phyloP scores from a whole-genome alignment of 1,140 invertebrate genomes.

The Dreissena rostriformis region DNA sequence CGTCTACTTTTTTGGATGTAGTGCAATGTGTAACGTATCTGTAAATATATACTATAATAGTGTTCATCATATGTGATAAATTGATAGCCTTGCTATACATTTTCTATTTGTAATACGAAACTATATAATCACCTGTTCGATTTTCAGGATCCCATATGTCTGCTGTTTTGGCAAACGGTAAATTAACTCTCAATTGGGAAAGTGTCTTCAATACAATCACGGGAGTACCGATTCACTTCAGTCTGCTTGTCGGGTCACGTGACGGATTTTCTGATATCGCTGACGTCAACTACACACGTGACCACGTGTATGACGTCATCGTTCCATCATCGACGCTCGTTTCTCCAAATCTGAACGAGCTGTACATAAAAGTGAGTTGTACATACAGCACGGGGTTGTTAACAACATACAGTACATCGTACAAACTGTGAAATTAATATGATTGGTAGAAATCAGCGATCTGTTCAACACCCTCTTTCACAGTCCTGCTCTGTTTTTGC shows the following conservation, averaged over 20 bases:
- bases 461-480: too few species aligned
- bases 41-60: neutral
- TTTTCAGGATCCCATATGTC: constrained; percentile 16
- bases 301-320: constrained; percentile 5
- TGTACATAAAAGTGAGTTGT: constrained; percentile 19
- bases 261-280: constrained; percentile 16
- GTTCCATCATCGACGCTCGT: constrained; percentile 24
- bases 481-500: too few species aligned
- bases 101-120: neutral
- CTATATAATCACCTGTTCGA: neutral
- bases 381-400: constrained; percentile 19
- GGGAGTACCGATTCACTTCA: neutral
- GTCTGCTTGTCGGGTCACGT: constrained; percentile 10
- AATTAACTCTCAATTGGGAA: constrained; percentile 8
- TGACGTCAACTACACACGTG: neutral
- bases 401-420: constrained; percentile 2
- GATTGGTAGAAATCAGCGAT: too few species aligned
- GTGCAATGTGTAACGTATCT: neutral
- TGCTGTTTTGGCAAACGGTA: neutral
- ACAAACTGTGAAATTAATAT: constrained; percentile 4
- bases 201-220: neutral
- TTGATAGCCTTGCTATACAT: neutral
- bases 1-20: neutral
- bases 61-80: neutral
- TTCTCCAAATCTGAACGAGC: constrained; percentile 3